Conservation (phyloP, 2,797 vertebrate genomes). For the Mycteria americana region DNA sequence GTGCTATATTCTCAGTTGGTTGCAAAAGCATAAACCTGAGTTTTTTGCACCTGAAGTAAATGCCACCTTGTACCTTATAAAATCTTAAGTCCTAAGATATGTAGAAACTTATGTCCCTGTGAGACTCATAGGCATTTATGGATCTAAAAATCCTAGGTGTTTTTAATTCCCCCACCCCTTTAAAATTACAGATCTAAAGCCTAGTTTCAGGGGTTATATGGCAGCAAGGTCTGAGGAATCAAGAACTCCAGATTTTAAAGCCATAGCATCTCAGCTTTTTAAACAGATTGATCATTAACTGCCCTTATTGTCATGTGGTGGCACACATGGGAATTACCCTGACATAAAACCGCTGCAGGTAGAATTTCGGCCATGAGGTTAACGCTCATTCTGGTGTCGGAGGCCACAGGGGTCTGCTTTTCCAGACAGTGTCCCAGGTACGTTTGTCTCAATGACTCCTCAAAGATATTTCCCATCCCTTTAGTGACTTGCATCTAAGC, state of each 20-base stretch:
- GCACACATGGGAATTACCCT: neutral
- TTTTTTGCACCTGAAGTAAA: neutral
- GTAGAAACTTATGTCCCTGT: neutral
- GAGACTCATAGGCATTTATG: neutral
- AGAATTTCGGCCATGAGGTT: neutral
- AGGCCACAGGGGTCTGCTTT: neutral
- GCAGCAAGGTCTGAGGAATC: neutral
- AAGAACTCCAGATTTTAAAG: neutral
- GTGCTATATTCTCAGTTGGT: neutral
- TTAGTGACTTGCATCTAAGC: neutral
- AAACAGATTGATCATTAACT: neutral
- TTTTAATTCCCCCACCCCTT: neutral
- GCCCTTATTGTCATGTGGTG: neutral
- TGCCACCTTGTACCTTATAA: neutral
- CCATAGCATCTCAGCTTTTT: neutral
- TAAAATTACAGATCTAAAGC: neutral
- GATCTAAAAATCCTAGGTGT: neutral
- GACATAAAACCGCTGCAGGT: neutral
- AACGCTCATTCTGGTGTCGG: neutral
- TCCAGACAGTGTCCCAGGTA: neutral
- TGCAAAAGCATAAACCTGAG: neutral
- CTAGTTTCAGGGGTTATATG: neutral
- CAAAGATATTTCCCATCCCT: neutral
- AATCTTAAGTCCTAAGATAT: neutral
- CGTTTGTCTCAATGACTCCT: neutral